phyloP scores from a whole-genome alignment of 2,797 vertebrate species.

The Oryzias dopingdopingensis region DNA sequence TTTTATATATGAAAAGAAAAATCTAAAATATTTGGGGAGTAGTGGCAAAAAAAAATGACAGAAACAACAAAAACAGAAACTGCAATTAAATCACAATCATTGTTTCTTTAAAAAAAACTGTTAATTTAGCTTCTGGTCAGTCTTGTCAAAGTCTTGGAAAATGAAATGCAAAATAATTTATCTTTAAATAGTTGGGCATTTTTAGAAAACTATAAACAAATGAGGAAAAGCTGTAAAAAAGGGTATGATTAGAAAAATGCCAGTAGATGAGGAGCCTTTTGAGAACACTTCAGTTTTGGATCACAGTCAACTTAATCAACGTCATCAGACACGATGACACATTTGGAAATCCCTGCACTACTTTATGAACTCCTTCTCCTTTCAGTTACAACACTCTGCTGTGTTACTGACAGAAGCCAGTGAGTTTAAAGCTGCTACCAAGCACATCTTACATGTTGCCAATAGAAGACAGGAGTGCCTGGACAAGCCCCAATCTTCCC shows the following conservation, averaged over 20 bases:
- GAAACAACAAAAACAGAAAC: too few relatives aligned
- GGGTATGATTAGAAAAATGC: not conserved
- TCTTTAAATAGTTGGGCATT: too few relatives aligned
- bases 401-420: slow-evolving; percentile 51
- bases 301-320: slow-evolving; percentile 13
- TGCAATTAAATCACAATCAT: too few relatives aligned
- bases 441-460: slow-evolving; percentile 30
- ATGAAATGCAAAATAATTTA: too few relatives aligned
- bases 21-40: too few relatives aligned
- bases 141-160: too few relatives aligned
- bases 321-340: slow-evolving; percentile 26
- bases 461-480: slow-evolving; percentile 21
- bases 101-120: too few relatives aligned
- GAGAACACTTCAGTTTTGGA: not conserved
- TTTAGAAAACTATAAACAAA: not conserved
- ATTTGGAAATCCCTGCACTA: slow-evolving; percentile 44
- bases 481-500: slow-evolving; percentile 5
- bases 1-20: too few relatives aligned
- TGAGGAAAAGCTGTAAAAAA: not conserved
- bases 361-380: slow-evolving; percentile 24
- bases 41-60: too few relatives aligned
- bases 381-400: slow-evolving; percentile 26
- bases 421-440: slow-evolving; percentile 40
- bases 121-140: too few relatives aligned
- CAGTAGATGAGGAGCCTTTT: not conserved